phyloP scores from a whole-genome alignment of 2,113 vertebrate genomes.

The Seriola dumerili region DNA sequence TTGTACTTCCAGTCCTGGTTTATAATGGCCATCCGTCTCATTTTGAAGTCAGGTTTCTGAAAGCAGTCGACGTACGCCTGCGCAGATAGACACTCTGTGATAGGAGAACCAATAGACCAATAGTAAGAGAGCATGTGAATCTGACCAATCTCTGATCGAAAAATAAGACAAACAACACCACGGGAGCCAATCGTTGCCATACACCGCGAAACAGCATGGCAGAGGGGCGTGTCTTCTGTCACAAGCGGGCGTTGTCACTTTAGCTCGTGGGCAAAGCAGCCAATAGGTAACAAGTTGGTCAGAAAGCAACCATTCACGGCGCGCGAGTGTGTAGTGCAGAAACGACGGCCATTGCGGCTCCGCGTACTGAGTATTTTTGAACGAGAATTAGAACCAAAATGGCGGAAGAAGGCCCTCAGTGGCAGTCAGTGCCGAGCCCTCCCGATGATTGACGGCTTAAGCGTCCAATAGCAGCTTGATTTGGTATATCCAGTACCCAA shows the following conservation, averaged over 20 bases:
- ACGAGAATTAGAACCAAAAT: slow-evolving; percentile 74
- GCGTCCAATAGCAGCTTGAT: slow-evolving; percentile 52
- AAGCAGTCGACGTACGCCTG: slow-evolving; percentile 5
- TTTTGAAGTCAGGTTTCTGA: neutral
- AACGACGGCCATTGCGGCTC: slow-evolving; percentile 69
- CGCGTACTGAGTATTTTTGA: fast-evolving
- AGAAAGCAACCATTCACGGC: slow-evolving; percentile 60
- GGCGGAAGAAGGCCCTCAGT: slow-evolving; percentile 42
- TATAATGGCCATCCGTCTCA: neutral
- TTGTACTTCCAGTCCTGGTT: neutral
- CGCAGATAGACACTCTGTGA: neutral
- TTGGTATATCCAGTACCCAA: slow-evolving; percentile 59
- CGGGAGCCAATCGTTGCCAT: slow-evolving; percentile 67
- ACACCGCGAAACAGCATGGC: slow-evolving; percentile 78
- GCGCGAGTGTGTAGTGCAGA: neutral
- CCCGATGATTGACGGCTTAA: slow-evolving; percentile 20
- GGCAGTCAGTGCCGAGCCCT: neutral
- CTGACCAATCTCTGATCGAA: slow-evolving; percentile 56
- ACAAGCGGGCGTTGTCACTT: slow-evolving; percentile 49
- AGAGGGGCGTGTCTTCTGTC: slow-evolving; percentile 56
- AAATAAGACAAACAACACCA: slow-evolving; percentile 64
- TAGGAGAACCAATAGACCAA: slow-evolving; percentile 25
- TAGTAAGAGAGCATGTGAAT: slow-evolving; percentile 59
- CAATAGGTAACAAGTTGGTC: slow-evolving; percentile 59
- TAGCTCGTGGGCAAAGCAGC: slow-evolving; percentile 45